Conservation (phyloP, 2,113 vertebrate genomes). For the Podocnemis expansa region DNA sequence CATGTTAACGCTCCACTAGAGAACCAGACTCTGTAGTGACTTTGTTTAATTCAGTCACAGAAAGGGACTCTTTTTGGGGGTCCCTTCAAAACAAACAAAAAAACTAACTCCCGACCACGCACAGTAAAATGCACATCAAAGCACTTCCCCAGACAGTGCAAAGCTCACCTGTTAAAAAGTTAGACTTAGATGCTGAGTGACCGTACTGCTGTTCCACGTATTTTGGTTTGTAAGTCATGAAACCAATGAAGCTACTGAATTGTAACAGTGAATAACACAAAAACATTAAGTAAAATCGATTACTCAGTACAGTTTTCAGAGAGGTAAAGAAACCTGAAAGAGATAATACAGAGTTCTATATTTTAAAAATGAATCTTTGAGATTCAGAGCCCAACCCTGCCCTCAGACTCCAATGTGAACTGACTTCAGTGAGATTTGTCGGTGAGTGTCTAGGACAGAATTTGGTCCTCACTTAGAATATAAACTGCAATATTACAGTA, state of each 20-base stretch:
- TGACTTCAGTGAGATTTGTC: not conserved
- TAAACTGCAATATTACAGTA: not conserved
- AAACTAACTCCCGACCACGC: not conserved
- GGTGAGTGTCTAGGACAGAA: not conserved
- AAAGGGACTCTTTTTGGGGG: not conserved
- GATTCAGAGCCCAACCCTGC: not conserved
- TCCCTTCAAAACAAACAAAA: not conserved
- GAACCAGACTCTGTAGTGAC: not conserved
- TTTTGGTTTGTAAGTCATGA: slow-evolving; percentile 88
- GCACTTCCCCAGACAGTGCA: accelerated
- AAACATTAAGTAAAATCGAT: slow-evolving; percentile 80
- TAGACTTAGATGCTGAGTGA: slow-evolving; percentile 83
- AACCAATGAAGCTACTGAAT: slow-evolving; percentile 82
- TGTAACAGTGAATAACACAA: slow-evolving; percentile 78
- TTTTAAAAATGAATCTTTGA: slow-evolving; percentile 16
- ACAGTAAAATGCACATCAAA: not conserved
- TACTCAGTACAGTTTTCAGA: slow-evolving; percentile 84
- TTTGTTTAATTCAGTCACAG: not conserved
- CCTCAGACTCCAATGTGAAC: not conserved
- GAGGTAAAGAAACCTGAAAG: slow-evolving; percentile 84
- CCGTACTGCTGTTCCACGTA: slow-evolving; percentile 95
- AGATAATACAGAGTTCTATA: slow-evolving; percentile 24
- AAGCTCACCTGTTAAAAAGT: slow-evolving; percentile 87
- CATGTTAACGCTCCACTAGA: not conserved
- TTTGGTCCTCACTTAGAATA: not conserved